These are phyloP conservation scores for Aleadryas rufinucha DNA, from an alignment of 2,113 vertebrate species.

Conservation along the genomic window DNA sequence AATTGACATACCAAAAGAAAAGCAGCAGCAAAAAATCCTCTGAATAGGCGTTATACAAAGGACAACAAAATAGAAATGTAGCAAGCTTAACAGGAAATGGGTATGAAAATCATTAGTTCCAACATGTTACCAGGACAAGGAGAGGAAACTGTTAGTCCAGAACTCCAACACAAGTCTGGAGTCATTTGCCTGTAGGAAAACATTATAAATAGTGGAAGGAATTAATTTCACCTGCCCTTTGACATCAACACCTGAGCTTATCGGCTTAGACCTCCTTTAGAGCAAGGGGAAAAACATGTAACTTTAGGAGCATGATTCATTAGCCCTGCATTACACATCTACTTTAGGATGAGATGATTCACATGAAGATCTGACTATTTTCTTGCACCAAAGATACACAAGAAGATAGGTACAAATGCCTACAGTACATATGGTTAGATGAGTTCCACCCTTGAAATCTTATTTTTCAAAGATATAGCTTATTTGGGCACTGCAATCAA, in stretches of 20 bases:
- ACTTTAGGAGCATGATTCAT: background rate
- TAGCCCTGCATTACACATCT: background rate
- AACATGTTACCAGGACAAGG: background rate
- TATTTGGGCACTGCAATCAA: background rate
- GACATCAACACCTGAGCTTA: slow-evolving; percentile 17
- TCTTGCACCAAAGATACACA: background rate
- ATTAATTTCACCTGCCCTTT: background rate
- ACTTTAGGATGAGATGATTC: slow-evolving; percentile 6
- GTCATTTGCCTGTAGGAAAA: background rate
- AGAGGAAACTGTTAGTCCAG: background rate
- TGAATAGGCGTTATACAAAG: background rate
- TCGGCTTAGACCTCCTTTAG: background rate
- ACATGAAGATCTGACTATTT: background rate
- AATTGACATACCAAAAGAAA: background rate
- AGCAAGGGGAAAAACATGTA: background rate
- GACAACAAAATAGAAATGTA: background rate
- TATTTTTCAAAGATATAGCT: background rate
- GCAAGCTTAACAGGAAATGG: background rate
- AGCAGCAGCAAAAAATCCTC: background rate
- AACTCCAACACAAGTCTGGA: background rate
- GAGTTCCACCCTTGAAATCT: background rate
- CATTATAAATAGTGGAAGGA: background rate
- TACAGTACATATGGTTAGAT: background rate
- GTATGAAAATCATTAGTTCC: background rate
- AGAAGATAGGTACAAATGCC: slow-evolving; percentile 1